Percentiles rank a stretch among this genome's conserved stretches.
Conservation (phyloP, 2,113 vertebrate species). For the Tyrannus savana region DNA sequence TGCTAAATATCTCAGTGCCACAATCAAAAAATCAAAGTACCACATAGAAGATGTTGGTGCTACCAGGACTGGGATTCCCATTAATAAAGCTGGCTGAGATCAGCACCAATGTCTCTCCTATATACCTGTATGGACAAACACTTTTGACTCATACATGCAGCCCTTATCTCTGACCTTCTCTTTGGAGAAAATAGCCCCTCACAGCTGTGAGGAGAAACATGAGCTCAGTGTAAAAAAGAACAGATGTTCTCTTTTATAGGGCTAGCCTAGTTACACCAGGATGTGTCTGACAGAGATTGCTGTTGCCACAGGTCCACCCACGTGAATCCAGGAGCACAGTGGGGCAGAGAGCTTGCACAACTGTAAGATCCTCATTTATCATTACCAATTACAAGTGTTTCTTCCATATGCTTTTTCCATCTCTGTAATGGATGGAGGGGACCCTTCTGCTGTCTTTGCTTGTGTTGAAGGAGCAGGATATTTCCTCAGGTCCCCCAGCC, state of each 20-base stretch:
- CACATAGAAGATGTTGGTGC: fast-evolving
- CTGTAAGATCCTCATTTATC: neutral
- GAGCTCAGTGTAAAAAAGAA: neutral
- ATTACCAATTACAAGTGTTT: neutral
- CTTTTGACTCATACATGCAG: neutral
- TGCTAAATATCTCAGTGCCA: neutral
- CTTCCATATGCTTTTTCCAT: neutral
- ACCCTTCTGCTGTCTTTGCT: neutral
- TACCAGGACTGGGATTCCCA: neutral
- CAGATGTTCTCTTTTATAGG: neutral
- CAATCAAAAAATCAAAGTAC: neutral
- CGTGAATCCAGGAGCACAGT: neutral
- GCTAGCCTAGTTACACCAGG: neutral
- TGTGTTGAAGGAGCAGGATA: neutral
- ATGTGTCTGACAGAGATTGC: neutral
- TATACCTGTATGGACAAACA: neutral
- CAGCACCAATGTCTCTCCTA: neutral
- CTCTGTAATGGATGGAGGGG: neutral
- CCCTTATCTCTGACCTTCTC: neutral
- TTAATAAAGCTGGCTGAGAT: neutral
- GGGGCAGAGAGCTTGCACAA: neutral
- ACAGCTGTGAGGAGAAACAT: neutral
- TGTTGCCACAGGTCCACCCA: neutral
- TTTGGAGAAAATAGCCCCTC: neutral
- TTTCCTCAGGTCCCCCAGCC: neutral